A percentile compares a stretch with the other conserved stretches of the same genome.
Conservation (phyloP, 2,797 vertebrate genomes). For the Dicrostonyx torquatus region DNA sequence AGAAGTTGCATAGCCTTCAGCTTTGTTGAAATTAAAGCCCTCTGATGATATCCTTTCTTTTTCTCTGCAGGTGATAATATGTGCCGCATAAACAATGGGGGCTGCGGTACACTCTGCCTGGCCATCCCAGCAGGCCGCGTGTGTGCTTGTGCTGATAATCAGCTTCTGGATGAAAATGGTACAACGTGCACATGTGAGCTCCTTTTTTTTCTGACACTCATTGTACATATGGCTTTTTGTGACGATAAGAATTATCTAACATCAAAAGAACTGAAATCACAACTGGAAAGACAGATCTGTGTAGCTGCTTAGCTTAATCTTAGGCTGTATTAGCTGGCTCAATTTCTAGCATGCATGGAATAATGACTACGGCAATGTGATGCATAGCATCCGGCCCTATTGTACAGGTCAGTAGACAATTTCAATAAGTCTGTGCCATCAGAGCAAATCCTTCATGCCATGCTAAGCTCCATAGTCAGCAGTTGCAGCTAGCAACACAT, state of each 20-base stretch:
- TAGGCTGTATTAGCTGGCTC: not conserved
- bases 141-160: constrained; percentile 98
- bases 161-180: constrained; percentile 95
- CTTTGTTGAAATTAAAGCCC: not conserved
- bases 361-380: not conserved
- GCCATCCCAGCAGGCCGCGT: constrained; percentile 96
- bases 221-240: not conserved
- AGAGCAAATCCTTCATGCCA: not conserved
- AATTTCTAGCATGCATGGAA: not conserved
- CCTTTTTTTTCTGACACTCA: not conserved
- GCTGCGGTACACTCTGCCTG: constrained; percentile 95
- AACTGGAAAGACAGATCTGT: not conserved
- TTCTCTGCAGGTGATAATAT: constrained; percentile 94
- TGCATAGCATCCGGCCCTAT: not conserved
- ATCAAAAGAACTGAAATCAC: constrained; percentile 15
- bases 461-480: not conserved
- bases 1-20: not conserved
- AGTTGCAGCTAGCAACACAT: not conserved
- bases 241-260: not conserved
- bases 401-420: not conserved
- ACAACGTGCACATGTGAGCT: constrained; percentile 95
- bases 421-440: not conserved
- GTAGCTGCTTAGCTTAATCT: not conserved
- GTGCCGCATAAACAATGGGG: constrained; percentile 97
- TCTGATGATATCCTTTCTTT: constrained; percentile 54